These are phyloP conservation scores for Chaetophractus vellerosus DNA, from an alignment of 2,797 vertebrate genomes.

Conservation along the genomic window DNA sequence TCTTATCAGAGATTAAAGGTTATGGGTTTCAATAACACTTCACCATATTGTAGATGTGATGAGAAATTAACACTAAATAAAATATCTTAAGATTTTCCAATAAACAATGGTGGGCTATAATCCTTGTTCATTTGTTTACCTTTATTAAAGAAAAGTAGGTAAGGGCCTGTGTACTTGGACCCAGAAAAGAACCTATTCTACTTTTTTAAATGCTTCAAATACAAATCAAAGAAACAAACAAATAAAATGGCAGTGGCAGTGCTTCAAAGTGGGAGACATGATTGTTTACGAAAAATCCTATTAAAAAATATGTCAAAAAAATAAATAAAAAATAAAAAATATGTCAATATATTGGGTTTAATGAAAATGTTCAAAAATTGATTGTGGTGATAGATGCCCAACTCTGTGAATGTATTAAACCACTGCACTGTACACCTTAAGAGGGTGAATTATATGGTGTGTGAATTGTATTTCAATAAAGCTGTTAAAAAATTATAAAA, in stretches of 20 bases:
- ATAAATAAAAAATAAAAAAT: too few relatives aligned
- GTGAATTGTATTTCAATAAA: neutral
- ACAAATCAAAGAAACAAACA: too few relatives aligned
- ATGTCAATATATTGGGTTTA: too few relatives aligned
- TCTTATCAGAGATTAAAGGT: neutral
- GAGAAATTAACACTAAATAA: constrained; percentile 1
- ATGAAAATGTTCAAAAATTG: neutral
- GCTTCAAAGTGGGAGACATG: neutral
- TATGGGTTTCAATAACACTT: neutral
- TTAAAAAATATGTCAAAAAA: too few relatives aligned
- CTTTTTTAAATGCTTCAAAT: neutral
- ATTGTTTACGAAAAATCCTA: neutral
- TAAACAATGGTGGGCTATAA: neutral
- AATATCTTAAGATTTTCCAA: neutral
- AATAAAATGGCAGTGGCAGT: neutral
- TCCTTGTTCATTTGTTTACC: neutral
- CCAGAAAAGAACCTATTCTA: neutral
- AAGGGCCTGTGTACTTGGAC: neutral
- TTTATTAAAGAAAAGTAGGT: neutral
- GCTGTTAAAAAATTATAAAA: neutral
- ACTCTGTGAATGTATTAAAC: neutral
- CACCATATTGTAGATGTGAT: neutral
- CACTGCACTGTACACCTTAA: neutral
- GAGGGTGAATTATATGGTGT: neutral
- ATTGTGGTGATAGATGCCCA: neutral